Evolutionary conservation across 2,888 invertebrate species (phyloP), one percentile per base, ranked within the genome.

Genomic region (Asteroscopus sphinx): DNA sequence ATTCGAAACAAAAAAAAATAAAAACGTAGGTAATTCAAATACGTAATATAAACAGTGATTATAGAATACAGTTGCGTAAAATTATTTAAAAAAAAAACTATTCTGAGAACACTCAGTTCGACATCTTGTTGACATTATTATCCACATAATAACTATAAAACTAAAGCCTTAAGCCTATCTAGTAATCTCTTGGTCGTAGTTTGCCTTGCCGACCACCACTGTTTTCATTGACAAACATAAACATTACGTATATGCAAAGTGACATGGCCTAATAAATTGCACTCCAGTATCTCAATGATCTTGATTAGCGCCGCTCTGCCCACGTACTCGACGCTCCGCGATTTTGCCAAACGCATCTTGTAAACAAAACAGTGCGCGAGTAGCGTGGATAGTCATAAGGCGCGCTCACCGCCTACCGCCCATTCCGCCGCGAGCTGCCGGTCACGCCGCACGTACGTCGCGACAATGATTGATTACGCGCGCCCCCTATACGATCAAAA

Each of bases 381-480:
- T 76, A 73, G 81, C 73, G 78, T 76, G 82, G 79, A 83, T 86
- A 84, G 80, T 85, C 81, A 81, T 83, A 83, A 76, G 77, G 68
- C 73, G 77, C 67, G 74, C 80, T 65, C 75, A 54, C 53, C 80
- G 74, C 72, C 73, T 70, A 78, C 77, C 68, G 76, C 77, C 76
- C 87, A 85, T 84, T 84, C 84, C 80, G 84, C 73, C 88, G 89
- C 87, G 85, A 85, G 73, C 79, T 76, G 79, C 79, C 82, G 80
- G 46, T 76, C 74, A 76, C 74, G 82, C 63, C 85, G 86, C 84
- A 85, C 88, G 89, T 77, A 58, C 76, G 81, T 80, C 79, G 75
- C 66, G 71, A 82, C 70, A 75, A 93, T 93, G 93, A 89, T 93
- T 71, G 93, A 92, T 72, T 88, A 89, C 89, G 91, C 91, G 91